These are phyloP conservation scores for Tupaia tana DNA, from an alignment of 2,113 vertebrate species.

Conservation along the genomic window DNA sequence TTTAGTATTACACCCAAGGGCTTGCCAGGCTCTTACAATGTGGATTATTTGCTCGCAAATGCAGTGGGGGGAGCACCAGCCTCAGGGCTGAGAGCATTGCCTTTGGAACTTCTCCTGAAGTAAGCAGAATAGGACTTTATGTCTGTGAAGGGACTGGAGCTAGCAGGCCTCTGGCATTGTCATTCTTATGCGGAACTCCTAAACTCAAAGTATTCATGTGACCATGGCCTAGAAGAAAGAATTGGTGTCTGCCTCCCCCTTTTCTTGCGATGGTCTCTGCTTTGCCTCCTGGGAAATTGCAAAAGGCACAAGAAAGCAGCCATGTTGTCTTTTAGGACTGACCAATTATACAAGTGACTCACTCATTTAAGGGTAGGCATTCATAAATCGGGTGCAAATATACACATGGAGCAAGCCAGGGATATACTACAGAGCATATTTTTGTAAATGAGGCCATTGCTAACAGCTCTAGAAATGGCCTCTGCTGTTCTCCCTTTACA, in stretches of 20 bases:
- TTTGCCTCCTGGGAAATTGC: not conserved
- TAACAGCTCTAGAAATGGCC: not conserved
- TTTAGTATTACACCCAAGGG: not conserved
- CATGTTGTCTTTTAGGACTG: not conserved
- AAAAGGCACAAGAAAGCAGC: not conserved
- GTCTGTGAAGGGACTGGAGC: not conserved
- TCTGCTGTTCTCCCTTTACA: not conserved
- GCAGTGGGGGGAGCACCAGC: not conserved
- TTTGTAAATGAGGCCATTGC: not conserved
- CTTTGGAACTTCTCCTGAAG: not conserved
- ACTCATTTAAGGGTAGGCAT: not conserved
- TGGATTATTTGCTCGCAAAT: not conserved
- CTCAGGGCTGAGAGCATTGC: not conserved
- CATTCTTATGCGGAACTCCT: not conserved
- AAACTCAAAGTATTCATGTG: not conserved
- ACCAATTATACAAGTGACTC: not conserved
- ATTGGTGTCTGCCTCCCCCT: not conserved
- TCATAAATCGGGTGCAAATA: slow-evolving; percentile 18
- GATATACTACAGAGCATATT: not conserved
- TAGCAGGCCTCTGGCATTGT: not conserved
- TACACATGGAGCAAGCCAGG: not conserved
- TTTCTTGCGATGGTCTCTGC: not conserved
- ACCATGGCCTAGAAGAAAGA: not conserved
- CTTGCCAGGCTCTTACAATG: not conserved
- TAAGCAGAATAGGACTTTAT: not conserved